Evolutionary conservation across 2,888 invertebrate genomes (phyloP).

Genomic region (Zaprionus lineosus): DNA sequence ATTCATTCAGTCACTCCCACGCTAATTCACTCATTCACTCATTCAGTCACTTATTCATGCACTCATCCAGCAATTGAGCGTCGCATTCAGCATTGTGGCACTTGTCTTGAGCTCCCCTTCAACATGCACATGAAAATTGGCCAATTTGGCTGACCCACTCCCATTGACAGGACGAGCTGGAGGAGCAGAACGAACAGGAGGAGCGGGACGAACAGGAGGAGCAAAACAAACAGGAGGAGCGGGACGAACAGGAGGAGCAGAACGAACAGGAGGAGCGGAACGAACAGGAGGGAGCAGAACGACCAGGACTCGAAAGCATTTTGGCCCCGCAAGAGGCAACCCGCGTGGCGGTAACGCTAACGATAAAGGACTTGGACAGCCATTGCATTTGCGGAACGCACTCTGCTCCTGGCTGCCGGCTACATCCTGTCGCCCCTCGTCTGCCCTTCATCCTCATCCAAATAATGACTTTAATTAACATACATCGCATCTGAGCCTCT

Average conservation of each 20-base stretch:
- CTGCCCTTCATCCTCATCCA: slow-evolving; percentile 36
- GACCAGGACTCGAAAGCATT: too few species aligned
- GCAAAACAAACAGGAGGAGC: too few species aligned
- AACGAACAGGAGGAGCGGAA: too few species aligned
- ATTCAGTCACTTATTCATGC: background rate
- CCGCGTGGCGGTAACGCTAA: too few species aligned
- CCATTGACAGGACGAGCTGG: too few species aligned
- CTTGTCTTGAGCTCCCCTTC: slow-evolving; percentile 28
- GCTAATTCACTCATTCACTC: background rate
- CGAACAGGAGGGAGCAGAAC: too few species aligned
- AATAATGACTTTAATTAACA: slow-evolving; percentile 73
- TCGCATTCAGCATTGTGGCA: slow-evolving; percentile 1
- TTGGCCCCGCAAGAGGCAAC: too few species aligned
- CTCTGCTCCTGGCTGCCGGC: background rate
- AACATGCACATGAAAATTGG: slow-evolving; percentile 64
- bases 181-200: too few species aligned
- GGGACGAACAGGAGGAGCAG: too few species aligned
- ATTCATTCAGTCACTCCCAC: slow-evolving; percentile 1
- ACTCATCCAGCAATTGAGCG: slow-evolving; percentile 6
- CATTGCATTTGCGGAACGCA: too few species aligned
- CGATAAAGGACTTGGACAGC: too few species aligned
- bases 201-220: too few species aligned
- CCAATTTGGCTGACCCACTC: slow-evolving; percentile 60
- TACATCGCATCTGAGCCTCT: slow-evolving; percentile 32
- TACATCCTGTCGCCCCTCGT: background rate